Conservation (phyloP, 1,140 invertebrate species). For the Tachypleus tridentatus region DNA sequence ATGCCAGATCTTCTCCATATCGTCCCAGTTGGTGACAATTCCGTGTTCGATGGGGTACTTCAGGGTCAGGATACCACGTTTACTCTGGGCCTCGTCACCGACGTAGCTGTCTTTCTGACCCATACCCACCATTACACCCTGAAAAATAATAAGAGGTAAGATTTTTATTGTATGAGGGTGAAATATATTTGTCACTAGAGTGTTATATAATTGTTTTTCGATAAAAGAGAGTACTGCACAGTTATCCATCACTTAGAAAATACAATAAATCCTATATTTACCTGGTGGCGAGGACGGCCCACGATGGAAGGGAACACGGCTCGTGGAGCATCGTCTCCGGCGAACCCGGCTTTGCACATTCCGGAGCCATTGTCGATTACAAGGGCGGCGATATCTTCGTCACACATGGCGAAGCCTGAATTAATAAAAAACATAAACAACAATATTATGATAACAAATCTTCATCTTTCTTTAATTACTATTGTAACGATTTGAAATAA, state of each 20-base stretch:
- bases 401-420: conserved; percentile 49
- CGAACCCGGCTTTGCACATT: conserved; percentile 85
- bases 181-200: too few relatives aligned
- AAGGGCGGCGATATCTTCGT: conserved; percentile 74
- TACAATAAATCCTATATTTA: background rate
- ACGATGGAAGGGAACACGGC: conserved; percentile 82
- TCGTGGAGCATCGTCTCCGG: conserved; percentile 74
- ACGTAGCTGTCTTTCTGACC: conserved; percentile 44
- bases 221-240: too few relatives aligned
- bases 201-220: too few relatives aligned
- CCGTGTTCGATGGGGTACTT: conserved; percentile 73
- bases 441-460: too few relatives aligned
- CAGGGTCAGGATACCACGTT: conserved; percentile 78
- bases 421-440: too few relatives aligned
- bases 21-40: conserved; percentile 84
- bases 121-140: too few relatives aligned
- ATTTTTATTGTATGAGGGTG: too few relatives aligned
- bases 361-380: conserved; percentile 83
- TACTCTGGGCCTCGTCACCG: conserved; percentile 84
- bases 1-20: conserved; percentile 97
- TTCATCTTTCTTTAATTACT: too few relatives aligned
- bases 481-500: too few relatives aligned
- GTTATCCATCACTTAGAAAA: too few relatives aligned
- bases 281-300: conserved; percentile 62
- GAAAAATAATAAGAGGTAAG: too few relatives aligned